phyloP scores from a whole-genome alignment of 2,113 vertebrate species.

The Asarcornis scutulata region DNA sequence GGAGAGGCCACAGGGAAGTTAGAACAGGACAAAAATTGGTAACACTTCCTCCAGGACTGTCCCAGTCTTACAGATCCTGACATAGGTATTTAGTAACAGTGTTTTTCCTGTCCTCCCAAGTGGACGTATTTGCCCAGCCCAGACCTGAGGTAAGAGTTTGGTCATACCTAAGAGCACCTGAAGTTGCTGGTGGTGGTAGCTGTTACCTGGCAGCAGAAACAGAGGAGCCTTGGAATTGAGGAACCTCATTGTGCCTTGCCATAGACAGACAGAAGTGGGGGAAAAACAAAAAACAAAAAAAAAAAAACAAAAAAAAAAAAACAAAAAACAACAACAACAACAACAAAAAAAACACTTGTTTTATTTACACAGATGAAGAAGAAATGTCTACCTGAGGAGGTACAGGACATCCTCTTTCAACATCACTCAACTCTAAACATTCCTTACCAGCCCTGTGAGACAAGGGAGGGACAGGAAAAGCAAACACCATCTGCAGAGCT shows the following conservation, averaged over 20 bases:
- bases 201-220: not conserved
- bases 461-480: not conserved
- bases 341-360: not conserved
- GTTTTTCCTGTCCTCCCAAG: not conserved
- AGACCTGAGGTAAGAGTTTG: not conserved
- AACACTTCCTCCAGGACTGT: rapidly evolving
- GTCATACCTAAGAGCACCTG: too few species aligned
- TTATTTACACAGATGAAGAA: not conserved
- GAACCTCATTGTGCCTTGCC: not conserved
- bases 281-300: not conserved
- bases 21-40: not conserved
- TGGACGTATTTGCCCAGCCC: rapidly evolving
- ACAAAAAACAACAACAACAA: not conserved
- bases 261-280: not conserved
- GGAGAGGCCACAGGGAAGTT: not conserved
- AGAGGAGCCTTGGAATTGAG: not conserved
- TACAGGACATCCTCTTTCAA: not conserved
- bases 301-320: not conserved
- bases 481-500: not conserved
- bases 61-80: not conserved
- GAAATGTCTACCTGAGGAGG: not conserved
- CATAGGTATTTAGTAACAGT: not conserved
- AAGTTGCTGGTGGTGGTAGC: too few species aligned
- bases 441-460: not conserved
- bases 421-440: not conserved